A percentile compares a stretch with the other conserved stretches of the same genome.
phyloP scores from a whole-genome alignment of 2,888 invertebrate species.

The Horisme vitalbata region DNA sequence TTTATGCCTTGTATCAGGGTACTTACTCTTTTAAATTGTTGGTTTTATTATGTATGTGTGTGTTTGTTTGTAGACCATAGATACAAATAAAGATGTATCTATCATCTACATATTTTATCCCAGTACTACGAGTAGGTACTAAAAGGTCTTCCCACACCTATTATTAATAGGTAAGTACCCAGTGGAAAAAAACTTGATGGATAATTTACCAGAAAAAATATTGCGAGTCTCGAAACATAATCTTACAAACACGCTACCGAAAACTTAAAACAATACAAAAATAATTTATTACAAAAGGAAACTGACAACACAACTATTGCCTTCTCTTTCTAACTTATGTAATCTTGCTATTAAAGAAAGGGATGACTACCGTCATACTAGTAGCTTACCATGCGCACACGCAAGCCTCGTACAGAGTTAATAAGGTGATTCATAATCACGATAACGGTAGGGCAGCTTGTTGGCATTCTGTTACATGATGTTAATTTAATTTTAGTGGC shows the following conservation, averaged over 20 bases:
- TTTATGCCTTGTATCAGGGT: too few species aligned
- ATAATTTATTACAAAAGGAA: constrained; percentile 41
- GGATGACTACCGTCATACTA: constrained; percentile 34
- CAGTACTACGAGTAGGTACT: too few species aligned
- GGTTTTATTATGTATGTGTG: too few species aligned
- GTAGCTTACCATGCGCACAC: constrained; percentile 53
- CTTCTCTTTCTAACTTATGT: constrained; percentile 31
- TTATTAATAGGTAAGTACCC: too few species aligned
- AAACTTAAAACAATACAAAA: constrained; percentile 40
- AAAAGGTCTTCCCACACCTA: too few species aligned
- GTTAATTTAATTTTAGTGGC: constrained; percentile 26
- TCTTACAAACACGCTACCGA: constrained; percentile 26
- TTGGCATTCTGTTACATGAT: constrained; percentile 42
- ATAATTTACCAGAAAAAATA: too few species aligned
- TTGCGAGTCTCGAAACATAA: constrained; percentile 15
- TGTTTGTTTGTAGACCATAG: too few species aligned
- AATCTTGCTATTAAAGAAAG: constrained; percentile 26
- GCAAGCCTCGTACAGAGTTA: constrained; percentile 49
- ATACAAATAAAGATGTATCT: too few species aligned
- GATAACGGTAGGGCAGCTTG: constrained; percentile 52
- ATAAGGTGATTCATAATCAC: constrained; percentile 55
- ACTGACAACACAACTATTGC: constrained; percentile 16
- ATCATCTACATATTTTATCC: too few species aligned
- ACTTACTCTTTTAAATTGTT: too few species aligned
- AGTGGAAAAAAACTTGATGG: too few species aligned